phyloP scores from a whole-genome alignment of 2,113 vertebrate species.

The Sinocyclocheilus maitianheensis region DNA sequence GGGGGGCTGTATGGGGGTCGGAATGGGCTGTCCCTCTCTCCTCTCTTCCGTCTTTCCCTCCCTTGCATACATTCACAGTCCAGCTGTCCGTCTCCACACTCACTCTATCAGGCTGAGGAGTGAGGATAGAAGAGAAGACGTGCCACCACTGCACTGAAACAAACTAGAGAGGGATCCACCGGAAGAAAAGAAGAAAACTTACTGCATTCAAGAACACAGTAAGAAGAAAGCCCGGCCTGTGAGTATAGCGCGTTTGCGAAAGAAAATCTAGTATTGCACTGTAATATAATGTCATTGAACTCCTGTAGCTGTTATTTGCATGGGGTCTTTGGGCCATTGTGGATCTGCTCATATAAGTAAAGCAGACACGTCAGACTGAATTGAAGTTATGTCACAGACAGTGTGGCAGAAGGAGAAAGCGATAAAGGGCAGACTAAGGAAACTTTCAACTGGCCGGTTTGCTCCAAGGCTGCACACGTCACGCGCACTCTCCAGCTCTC shows the following conservation, averaged over 20 bases:
- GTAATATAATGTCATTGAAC: background rate
- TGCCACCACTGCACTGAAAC: constrained; percentile 31
- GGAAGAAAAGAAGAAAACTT: constrained; percentile 47
- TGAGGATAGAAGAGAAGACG: constrained; percentile 59
- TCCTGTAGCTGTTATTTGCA: background rate
- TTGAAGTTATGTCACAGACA: constrained; percentile 8
- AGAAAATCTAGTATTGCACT: background rate
- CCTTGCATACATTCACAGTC: constrained; percentile 76
- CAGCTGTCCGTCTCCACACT: constrained; percentile 77
- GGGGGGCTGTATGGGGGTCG: constrained; percentile 69
- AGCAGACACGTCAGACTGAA: constrained; percentile 4
- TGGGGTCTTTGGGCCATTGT: background rate
- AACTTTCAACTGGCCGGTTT: constrained; percentile 55
- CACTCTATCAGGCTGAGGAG: constrained; percentile 73
- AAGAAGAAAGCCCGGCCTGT: constrained; percentile 57
- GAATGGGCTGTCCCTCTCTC: constrained; percentile 72
- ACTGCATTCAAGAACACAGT: constrained; percentile 31
- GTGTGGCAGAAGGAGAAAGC: background rate
- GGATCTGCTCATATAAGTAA: background rate
- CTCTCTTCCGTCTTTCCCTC: constrained; percentile 62
- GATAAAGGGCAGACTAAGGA: constrained; percentile 48
- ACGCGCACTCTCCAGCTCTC: constrained; percentile 55
- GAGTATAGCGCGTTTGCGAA: constrained; percentile 58
- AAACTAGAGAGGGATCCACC: constrained; percentile 30
- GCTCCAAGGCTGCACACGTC: constrained; percentile 64